Percentiles rank a stretch among this genome's conserved stretches.
Conservation (phyloP, 2,113 vertebrate genomes). For the Neotoma lepida region DNA sequence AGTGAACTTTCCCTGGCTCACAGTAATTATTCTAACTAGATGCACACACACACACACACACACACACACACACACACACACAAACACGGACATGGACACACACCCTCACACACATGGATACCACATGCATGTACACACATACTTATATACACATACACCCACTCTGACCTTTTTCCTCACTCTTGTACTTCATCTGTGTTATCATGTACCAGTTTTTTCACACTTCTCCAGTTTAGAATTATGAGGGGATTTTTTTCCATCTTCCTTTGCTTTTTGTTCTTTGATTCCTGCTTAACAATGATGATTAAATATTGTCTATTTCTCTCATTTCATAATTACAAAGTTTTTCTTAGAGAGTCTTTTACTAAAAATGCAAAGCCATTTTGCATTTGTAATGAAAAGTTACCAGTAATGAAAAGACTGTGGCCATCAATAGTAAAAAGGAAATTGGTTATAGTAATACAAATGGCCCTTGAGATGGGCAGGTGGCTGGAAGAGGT, state of each 20-base stretch:
- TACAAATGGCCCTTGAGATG: background rate
- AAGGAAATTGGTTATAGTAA: background rate
- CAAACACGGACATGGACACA: background rate
- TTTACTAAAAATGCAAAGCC: background rate
- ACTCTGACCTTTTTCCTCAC: background rate
- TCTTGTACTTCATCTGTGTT: background rate
- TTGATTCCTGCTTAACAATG: background rate
- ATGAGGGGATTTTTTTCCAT: background rate
- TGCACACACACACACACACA: background rate
- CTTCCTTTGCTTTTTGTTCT: background rate
- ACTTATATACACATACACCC: background rate
- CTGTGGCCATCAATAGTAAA: background rate
- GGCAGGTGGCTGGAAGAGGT: background rate
- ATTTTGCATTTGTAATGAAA: too few relatives aligned
- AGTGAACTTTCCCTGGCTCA: conserved; percentile 62
- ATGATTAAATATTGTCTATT: background rate
- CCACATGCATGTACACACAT: background rate
- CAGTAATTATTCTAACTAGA: conserved; percentile 33
- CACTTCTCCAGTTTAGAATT: conserved; percentile 51
- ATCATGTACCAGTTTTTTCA: conserved; percentile 7
- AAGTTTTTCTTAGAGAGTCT: background rate
- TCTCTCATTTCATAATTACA: conserved; percentile 3
- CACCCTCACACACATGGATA: background rate
- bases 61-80: background rate
- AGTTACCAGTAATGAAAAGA: background rate